These are phyloP conservation scores for Agrilus biguttatus DNA, from an alignment of 2,888 invertebrate species.

Conservation along the genomic window DNA sequence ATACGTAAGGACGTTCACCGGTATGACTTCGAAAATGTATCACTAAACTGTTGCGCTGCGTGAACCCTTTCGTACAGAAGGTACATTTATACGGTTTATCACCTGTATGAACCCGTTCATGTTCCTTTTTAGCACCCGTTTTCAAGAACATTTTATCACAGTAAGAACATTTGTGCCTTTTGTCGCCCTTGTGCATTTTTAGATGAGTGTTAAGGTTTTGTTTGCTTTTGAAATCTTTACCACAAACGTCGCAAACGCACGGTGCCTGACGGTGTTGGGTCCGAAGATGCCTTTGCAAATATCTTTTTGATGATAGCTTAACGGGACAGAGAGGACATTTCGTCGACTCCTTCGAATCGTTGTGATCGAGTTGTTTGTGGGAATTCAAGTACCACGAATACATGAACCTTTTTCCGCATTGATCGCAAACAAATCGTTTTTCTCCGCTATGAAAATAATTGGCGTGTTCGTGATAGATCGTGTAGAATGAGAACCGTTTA, in stretches of 20 bases:
- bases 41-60: too few relatives aligned
- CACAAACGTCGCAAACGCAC: slow-evolving; percentile 14
- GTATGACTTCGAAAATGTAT: not conserved
- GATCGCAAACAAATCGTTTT: too few relatives aligned
- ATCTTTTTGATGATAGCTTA: too few relatives aligned
- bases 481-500: too few relatives aligned
- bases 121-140: slow-evolving; percentile 33
- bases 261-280: slow-evolving; percentile 11
- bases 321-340: too few relatives aligned
- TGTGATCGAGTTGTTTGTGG: not conserved
- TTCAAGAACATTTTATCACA: slow-evolving; percentile 40
- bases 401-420: too few relatives aligned
- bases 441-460: slow-evolving; percentile 11
- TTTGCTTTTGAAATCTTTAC: slow-evolving; percentile 24
- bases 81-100: too few relatives aligned
- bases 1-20: slow-evolving; percentile 3
- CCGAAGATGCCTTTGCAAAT: too few relatives aligned
- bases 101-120: slow-evolving; percentile 32
- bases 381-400: not conserved
- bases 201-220: slow-evolving; percentile 34
- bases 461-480: too few relatives aligned
- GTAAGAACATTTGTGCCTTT: slow-evolving; percentile 37
- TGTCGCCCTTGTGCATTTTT: slow-evolving; percentile 19
- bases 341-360: too few relatives aligned
- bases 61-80: too few relatives aligned